These are phyloP conservation scores for Sardinella longiceps DNA, from an alignment of 2,797 vertebrate species.

Conservation along the genomic window DNA sequence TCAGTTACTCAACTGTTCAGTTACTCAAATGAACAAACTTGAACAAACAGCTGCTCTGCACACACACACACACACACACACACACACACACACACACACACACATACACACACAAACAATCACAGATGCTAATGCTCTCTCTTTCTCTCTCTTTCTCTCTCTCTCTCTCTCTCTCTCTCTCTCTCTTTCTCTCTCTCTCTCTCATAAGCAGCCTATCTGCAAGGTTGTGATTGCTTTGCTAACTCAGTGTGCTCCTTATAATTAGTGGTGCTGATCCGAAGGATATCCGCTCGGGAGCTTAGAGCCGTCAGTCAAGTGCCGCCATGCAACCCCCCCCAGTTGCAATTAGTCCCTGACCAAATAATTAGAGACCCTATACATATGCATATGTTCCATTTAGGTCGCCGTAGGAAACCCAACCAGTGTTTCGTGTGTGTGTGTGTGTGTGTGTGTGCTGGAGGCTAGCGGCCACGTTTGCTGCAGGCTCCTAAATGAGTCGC, in stretches of 20 bases:
- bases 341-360: constrained; percentile 35
- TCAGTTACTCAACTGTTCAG: neutral
- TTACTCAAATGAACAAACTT: neutral
- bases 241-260: constrained; percentile 7
- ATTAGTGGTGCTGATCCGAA: constrained; percentile 29
- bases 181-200: neutral
- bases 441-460: neutral
- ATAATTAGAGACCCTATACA: constrained; percentile 44
- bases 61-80: neutral
- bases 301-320: constrained; percentile 25
- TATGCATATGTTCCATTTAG: constrained; percentile 38
- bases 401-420: constrained; percentile 27
- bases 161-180: neutral
- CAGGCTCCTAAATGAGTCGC: neutral
- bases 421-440: no score
- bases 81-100: neutral
- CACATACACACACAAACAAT: no score
- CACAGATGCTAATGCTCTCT: neutral
- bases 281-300: constrained; percentile 19
- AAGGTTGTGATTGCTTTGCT: constrained; percentile 11
- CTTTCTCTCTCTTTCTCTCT: neutral
- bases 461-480: neutral
- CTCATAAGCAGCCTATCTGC: neutral
- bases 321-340: neutral
- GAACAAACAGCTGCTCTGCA: neutral